Evolutionary conservation across 2,113 vertebrate genomes (phyloP).

Genomic region (Oncorhynchus tshawytscha): DNA sequence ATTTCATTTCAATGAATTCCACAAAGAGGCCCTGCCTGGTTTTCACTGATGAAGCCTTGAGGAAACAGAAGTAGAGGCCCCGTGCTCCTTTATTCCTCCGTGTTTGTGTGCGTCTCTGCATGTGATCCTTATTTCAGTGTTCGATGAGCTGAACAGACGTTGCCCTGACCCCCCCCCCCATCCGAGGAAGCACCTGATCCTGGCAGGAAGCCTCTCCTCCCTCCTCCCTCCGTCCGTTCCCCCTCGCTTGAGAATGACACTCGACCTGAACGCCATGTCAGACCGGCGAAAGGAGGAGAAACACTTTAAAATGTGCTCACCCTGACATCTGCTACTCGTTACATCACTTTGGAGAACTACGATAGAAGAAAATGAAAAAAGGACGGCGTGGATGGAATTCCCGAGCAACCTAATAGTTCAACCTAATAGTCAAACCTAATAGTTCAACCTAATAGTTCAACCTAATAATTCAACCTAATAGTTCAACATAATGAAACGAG

Average conservation of each 20-base stretch:
- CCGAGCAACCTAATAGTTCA: background rate
- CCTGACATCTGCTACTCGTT: slow-evolving; percentile 61
- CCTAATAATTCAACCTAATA: background rate
- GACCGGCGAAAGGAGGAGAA: slow-evolving; percentile 27
- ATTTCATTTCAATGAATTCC: background rate
- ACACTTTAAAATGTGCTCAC: slow-evolving; percentile 34
- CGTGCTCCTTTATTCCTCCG: too few relatives aligned
- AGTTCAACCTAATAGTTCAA: background rate
- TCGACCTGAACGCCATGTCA: background rate
- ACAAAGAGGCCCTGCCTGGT: slow-evolving; percentile 6
- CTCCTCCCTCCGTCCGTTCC: slow-evolving; percentile 21
- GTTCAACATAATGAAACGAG: background rate
- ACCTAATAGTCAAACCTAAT: background rate
- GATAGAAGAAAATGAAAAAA: background rate
- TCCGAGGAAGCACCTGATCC: slow-evolving; percentile 58
- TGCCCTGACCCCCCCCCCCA: slow-evolving; percentile 32
- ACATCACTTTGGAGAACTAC: slow-evolving; percentile 32
- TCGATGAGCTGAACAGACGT: slow-evolving; percentile 40
- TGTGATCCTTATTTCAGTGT: background rate
- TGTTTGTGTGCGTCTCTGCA: background rate
- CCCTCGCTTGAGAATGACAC: slow-evolving; percentile 49
- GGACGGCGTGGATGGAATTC: too few relatives aligned
- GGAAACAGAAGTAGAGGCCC: slow-evolving; percentile 6
- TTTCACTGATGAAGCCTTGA: slow-evolving; percentile 7
- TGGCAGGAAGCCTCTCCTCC: slow-evolving; percentile 40